Evolutionary conservation across 2,797 vertebrate genomes (phyloP), one percentile per base, ranked within the genome.

Genomic region (Mycteria americana): DNA sequence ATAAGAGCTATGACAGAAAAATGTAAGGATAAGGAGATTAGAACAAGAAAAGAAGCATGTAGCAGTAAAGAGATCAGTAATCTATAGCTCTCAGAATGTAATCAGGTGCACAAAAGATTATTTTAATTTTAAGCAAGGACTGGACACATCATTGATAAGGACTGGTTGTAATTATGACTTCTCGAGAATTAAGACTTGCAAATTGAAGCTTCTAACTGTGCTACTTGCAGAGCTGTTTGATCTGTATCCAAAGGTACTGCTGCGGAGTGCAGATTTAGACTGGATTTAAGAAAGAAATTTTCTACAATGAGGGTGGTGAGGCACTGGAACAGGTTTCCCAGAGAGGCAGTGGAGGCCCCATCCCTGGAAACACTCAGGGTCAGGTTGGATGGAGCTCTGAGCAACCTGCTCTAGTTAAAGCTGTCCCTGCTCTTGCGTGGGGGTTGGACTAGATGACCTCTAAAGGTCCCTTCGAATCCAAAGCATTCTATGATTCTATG

Each of bases 101-200:
- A 83, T 90, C 54, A 74, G 10, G 35, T 59, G 57, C 19, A 50
- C 41, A 75, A 76, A 90, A 69, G 28, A 45, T 72, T 72, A 54
- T 80, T 93, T 95, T 81, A 70, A 84, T 95, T 93, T 95, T 70
- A 95, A 88, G 53, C 35, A 85, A 75, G 50, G 14, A 43, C 50
- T 62, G 68, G 43, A 57, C n/a, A 88, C 46, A 72, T 82, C 0
- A 0, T 37, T 67, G 60, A 53, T 69, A 90, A 65, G n/a, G 24
- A n/a, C 68, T 80, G 27, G 13, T 51, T 84, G 33, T 62, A 95
- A 92, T 95, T 90, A 91, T 18, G 59, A 89, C 39, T 94, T 93
- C 86, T 69, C 88, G 46, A 0, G 0, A 87, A 79, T 85, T 76
- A 85, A 59, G 43, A 35, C 50, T 73, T 82, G 27, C 79, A 95